Evolutionary conservation across 2,113 vertebrate species (phyloP).

Genomic region (Antechinus flavipes): DNA sequence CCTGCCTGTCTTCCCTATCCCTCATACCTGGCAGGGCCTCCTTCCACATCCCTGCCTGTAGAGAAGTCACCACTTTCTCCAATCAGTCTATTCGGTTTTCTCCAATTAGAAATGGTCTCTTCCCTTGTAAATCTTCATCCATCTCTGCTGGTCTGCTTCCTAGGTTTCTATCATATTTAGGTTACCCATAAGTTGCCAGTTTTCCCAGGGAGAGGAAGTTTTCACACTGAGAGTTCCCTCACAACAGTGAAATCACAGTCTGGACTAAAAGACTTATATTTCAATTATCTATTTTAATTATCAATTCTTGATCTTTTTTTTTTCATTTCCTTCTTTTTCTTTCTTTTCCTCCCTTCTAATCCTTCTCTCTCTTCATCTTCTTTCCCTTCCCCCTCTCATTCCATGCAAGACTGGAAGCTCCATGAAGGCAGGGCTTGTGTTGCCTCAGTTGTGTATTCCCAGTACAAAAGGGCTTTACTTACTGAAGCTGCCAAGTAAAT

Average conservation of each 20-base stretch:
- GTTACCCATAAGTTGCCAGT: not conserved
- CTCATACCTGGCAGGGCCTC: not conserved
- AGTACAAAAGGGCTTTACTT: not conserved
- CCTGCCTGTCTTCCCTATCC: fast-evolving
- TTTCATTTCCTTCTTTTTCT: not conserved
- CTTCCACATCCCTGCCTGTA: not conserved
- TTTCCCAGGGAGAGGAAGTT: not conserved
- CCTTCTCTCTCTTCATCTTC: too few species aligned
- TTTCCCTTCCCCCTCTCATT: too few species aligned
- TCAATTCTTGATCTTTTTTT: too few species aligned
- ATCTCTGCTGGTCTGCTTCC: not conserved
- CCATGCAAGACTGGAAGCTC: not conserved
- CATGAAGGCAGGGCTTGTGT: not conserved
- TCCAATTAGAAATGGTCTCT: not conserved
- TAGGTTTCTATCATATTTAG: not conserved
- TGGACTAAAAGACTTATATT: not conserved
- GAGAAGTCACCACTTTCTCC: not conserved
- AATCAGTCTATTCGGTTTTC: not conserved
- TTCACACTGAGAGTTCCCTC: not conserved
- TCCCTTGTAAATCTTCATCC: not conserved
- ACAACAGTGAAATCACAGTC: not conserved
- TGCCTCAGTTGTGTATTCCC: not conserved
- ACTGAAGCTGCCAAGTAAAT: not conserved
- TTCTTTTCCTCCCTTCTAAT: too few species aligned
- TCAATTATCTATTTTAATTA: not conserved